Conservation (phyloP, 2,113 vertebrate species). For the Diphyllodes magnificus region DNA sequence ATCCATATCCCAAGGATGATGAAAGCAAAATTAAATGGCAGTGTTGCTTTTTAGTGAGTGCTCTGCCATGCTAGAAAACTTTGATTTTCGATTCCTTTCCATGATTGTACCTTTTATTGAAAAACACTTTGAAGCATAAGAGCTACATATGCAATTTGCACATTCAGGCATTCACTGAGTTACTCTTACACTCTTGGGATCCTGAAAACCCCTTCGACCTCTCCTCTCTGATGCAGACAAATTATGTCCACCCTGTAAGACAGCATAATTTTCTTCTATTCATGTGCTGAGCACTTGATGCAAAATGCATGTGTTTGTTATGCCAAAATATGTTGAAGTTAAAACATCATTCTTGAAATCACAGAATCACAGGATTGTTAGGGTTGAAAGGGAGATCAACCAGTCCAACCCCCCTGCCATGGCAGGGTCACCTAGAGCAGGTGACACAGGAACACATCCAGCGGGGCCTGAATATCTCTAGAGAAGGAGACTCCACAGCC, state of each 20-base stretch:
- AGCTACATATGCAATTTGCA: neutral
- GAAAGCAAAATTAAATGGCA: neutral
- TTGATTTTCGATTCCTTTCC: neutral
- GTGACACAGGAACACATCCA: rapidly evolving
- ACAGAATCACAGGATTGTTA: neutral
- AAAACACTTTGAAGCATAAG: neutral
- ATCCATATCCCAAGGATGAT: neutral
- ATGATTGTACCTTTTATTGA: neutral
- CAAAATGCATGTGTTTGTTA: neutral
- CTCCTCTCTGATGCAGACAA: neutral
- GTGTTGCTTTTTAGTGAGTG: neutral
- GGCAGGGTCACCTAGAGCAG: neutral
- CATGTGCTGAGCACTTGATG: neutral
- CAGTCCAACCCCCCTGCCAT: neutral
- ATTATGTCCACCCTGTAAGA: neutral
- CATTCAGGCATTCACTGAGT: neutral
- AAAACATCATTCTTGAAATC: neutral
- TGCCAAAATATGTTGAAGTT: neutral
- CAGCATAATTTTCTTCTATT: neutral
- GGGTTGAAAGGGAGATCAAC: neutral
- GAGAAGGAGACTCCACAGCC: neutral
- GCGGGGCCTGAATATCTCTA: neutral
- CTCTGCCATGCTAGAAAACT: neutral
- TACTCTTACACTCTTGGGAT: neutral
- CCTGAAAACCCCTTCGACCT: neutral